Evolutionary conservation across 1,140 invertebrate genomes (phyloP).

Genomic region (Eriosoma lanigerum): DNA sequence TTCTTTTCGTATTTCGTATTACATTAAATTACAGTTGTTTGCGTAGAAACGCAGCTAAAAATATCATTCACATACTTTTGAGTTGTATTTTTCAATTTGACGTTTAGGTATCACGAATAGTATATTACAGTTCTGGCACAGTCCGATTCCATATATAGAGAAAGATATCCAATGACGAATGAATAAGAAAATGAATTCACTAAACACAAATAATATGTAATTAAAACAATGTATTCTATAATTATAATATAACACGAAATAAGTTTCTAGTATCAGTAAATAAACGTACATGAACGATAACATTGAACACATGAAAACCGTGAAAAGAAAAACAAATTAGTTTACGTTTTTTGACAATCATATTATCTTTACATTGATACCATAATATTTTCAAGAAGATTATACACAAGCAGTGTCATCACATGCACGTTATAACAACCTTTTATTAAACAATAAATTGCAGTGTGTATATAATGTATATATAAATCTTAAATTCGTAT

Average conservation of each 20-base stretch:
- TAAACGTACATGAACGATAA: background rate
- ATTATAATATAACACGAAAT: too few relatives aligned
- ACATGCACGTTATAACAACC: too few relatives aligned
- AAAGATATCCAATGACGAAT: background rate
- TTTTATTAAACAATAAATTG: too few relatives aligned
- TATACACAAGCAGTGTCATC: background rate
- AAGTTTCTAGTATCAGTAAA: background rate
- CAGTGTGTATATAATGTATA: too few relatives aligned
- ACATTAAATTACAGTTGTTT: background rate
- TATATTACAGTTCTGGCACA: too few relatives aligned
- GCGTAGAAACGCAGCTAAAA: background rate
- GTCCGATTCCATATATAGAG: background rate
- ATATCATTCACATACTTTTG: background rate
- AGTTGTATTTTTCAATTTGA: too few relatives aligned
- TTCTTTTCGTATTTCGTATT: background rate
- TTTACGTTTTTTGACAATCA: conserved; percentile 26
- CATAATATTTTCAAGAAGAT: conserved; percentile 24
- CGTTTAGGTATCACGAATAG: background rate
- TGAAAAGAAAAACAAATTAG: background rate
- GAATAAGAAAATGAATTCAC: background rate
- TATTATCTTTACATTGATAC: conserved; percentile 36
- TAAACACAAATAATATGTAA: background rate
- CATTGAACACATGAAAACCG: background rate
- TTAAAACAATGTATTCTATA: background rate
- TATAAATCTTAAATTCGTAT: too few relatives aligned